Percentiles rank a stretch among this genome's conserved stretches.
Evolutionary conservation across 1,140 invertebrate genomes (phyloP).

Genomic region (Popillia japonica): DNA sequence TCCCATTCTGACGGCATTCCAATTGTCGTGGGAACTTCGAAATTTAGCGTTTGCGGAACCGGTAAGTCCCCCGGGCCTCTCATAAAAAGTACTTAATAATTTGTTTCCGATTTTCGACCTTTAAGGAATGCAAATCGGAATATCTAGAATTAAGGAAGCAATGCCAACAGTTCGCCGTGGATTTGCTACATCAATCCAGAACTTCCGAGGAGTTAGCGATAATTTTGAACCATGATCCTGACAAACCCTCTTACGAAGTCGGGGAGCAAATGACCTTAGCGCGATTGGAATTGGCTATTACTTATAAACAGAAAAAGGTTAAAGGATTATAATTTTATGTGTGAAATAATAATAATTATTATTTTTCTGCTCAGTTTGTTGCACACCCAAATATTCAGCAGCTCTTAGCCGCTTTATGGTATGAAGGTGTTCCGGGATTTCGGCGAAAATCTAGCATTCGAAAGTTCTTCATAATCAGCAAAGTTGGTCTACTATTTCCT

Average conservation of each 20-base stretch:
- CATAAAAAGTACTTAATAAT: too few relatives aligned
- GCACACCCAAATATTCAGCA: constrained; percentile 94
- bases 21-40: constrained; percentile 83
- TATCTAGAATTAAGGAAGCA: constrained; percentile 83
- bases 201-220: constrained; percentile 90
- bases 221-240: constrained; percentile 87
- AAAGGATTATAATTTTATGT: too few relatives aligned
- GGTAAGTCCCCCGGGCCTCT: constrained; percentile 54
- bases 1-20: constrained; percentile 84
- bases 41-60: constrained; percentile 81
- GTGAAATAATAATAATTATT: too few relatives aligned
- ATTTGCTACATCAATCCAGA: constrained; percentile 85
- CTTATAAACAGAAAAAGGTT: constrained; percentile 94
- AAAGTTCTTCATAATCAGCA: constrained; percentile 75
- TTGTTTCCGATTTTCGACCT: too few relatives aligned
- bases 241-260: constrained; percentile 70
- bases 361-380: constrained; percentile 77
- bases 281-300: constrained; percentile 85
- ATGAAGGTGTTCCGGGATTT: constrained; percentile 89
- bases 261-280: constrained; percentile 81
- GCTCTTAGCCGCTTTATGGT: constrained; percentile 90
- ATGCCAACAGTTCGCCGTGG: constrained; percentile 91
- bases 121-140: constrained; percentile 77
- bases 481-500: constrained; percentile 84
- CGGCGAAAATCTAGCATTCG: constrained; percentile 75